These are phyloP conservation scores for Spea bombifrons DNA, from an alignment of 2,113 vertebrate genomes.

Conservation along the genomic window DNA sequence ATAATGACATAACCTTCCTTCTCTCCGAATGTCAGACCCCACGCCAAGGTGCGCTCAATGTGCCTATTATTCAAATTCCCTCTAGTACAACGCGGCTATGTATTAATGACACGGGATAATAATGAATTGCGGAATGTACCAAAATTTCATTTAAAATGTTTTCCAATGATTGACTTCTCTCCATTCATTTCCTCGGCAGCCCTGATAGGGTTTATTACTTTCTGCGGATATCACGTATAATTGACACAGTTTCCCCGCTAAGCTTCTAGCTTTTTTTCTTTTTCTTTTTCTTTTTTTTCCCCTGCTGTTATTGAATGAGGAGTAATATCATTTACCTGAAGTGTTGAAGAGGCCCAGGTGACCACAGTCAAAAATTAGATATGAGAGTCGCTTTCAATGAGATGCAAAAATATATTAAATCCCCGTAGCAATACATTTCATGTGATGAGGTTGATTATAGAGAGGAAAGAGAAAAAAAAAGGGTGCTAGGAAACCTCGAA, in stretches of 20 bases:
- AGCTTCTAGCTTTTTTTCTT: slow-evolving; percentile 27
- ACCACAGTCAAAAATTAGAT: slow-evolving; percentile 34
- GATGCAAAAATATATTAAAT: slow-evolving; percentile 48
- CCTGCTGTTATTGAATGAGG: slow-evolving; percentile 46
- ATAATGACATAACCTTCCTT: neutral
- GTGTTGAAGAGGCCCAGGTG: slow-evolving; percentile 45
- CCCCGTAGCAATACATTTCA: slow-evolving; percentile 43
- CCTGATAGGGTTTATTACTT: slow-evolving; percentile 42
- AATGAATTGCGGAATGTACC: slow-evolving; percentile 38
- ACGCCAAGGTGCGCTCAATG: neutral
- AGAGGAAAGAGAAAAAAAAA: slow-evolving; percentile 13
- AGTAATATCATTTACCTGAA: slow-evolving; percentile 47
- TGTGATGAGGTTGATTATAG: slow-evolving; percentile 41
- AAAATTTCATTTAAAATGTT: slow-evolving; percentile 41
- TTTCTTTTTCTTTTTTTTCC: neutral
- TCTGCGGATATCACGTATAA: slow-evolving; percentile 43
- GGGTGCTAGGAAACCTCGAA: slow-evolving; percentile 1
- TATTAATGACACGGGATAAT: slow-evolving; percentile 41
- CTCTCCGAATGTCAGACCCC: neutral
- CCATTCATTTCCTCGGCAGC: slow-evolving; percentile 27
- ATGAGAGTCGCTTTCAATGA: slow-evolving; percentile 37
- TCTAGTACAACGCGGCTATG: slow-evolving; percentile 15
- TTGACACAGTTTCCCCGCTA: slow-evolving; percentile 39
- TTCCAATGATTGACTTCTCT: slow-evolving; percentile 42
- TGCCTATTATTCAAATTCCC: slow-evolving; percentile 14